These are phyloP conservation scores for Amniataba percoides DNA, from an alignment of 2,797 vertebrate genomes.

Conservation along the genomic window DNA sequence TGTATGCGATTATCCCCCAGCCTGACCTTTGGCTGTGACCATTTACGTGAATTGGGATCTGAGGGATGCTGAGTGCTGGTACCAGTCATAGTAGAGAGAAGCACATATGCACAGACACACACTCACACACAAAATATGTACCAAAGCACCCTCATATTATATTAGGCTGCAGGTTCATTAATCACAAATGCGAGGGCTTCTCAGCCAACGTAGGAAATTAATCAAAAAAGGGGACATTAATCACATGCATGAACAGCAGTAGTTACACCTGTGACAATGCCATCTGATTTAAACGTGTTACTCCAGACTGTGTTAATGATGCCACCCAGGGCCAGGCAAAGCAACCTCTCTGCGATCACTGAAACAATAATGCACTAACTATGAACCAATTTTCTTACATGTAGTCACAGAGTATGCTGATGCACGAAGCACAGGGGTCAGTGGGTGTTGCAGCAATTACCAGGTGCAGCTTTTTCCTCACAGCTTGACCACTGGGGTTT, in stretches of 20 bases:
- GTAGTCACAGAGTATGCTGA: conserved; percentile 59
- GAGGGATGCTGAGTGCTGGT: conserved; percentile 42
- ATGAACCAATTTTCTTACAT: conserved; percentile 73
- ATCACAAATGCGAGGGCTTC: conserved; percentile 73
- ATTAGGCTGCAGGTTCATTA: conserved; percentile 73
- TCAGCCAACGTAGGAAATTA: conserved; percentile 74
- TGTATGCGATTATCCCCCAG: conserved; percentile 36
- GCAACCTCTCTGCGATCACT: conserved; percentile 68
- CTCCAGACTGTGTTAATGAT: conserved; percentile 82
- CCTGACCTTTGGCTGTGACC: conserved; percentile 57
- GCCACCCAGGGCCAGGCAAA: conserved; percentile 77
- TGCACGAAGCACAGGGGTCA: conserved; percentile 61
- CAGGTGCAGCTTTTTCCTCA: conserved; percentile 66
- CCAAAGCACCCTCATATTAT: conserved; percentile 52
- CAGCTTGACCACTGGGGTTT: conserved; percentile 73
- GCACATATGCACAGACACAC: conserved; percentile 11
- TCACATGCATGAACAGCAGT: conserved; percentile 79
- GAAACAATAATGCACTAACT: conserved; percentile 80
- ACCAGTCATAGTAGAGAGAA: conserved; percentile 19
- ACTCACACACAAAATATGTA: conserved; percentile 40
- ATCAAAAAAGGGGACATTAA: conserved; percentile 80
- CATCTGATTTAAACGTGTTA: conserved; percentile 80
- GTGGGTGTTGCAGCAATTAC: conserved; percentile 76
- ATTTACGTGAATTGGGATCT: conserved; percentile 49
- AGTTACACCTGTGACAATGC: conserved; percentile 80